Evolutionary conservation across 2,888 invertebrate genomes (phyloP).

Genomic region (Siphlonurus alternatus): DNA sequence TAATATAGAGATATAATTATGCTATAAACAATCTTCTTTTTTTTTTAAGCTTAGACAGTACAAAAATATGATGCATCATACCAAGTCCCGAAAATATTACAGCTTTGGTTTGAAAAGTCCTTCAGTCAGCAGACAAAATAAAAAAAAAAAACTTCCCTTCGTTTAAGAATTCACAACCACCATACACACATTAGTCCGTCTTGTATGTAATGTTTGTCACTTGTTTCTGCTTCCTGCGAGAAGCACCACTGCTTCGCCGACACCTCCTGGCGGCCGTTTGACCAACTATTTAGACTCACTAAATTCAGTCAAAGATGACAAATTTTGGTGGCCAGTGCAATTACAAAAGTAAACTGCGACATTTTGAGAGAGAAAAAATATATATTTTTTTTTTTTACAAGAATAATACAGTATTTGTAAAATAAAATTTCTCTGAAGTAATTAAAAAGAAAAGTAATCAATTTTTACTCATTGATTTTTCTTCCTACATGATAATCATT

Average conservation of each 20-base stretch:
- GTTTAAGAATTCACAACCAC: slow-evolving; percentile 1
- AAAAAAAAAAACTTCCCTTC: not conserved
- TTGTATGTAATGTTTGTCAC: not conserved
- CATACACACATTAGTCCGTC: not conserved
- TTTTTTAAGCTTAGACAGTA: not conserved
- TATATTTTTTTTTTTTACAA: too few relatives aligned
- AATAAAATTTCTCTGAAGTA: too few relatives aligned
- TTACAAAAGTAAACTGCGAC: not conserved
- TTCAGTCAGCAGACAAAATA: not conserved
- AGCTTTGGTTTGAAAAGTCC: slow-evolving; percentile 3
- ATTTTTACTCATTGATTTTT: too few relatives aligned
- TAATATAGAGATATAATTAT: not conserved
- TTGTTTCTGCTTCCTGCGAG: too few relatives aligned
- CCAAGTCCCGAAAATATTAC: not conserved
- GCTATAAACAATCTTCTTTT: not conserved
- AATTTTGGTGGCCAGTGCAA: slow-evolving; percentile 1
- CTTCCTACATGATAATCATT: too few relatives aligned
- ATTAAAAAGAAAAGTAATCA: too few relatives aligned
- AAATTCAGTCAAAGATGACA: not conserved
- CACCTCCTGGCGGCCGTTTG: too few relatives aligned
- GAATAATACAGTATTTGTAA: too few relatives aligned
- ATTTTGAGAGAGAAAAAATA: too few relatives aligned
- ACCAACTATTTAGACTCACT: not conserved
- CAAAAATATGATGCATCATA: not conserved
- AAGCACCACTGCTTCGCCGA: too few relatives aligned